Base-by-base conservation (phyloP, 2,797 vertebrate species). In the Lagocephalus sceleratus region DNA sequence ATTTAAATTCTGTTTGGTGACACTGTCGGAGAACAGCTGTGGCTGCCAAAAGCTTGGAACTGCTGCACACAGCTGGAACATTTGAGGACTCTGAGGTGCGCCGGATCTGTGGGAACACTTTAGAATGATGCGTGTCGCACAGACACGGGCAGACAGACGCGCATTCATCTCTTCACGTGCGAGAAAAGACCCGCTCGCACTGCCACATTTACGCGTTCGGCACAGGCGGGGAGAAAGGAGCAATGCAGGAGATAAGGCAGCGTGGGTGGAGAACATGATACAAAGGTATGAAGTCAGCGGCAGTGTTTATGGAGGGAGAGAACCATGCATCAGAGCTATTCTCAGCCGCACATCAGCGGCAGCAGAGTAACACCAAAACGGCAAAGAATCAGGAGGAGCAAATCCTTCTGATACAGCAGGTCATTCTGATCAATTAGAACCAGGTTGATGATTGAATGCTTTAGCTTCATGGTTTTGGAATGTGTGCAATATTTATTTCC, bases 21-120 rank as follows among this genome's bases (percentile, higher is more conserved):
- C 75, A 81, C 62, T 45, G 29, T 66, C 63, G 50, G 67, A 35
- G 41, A 70, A 55, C 55, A 58, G 19, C 57, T 50, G 48, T 17
- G 63, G 58, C 63, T 77, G 81, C 82, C 75, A 73, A 71, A 74
- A 70, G 56, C 70, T 48, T 2, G 67, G 65, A 51, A 66, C 68
- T 57, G 59, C 57, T 71, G 47, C 45, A 35, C 59, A 65, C 78
- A 75, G 76, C 68, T 78, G 76, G 69, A 66, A 58, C 55, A 52
- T 56, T 49, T 58, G 43, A 51, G 20, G 19, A 7, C 50, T 44
- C 53, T 14, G 43, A 32, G 41, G 40, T 21, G 54, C 64, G 38
- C 17, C 14, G 29, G 2, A 16, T 51, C 38, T 49, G 44, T 23
- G 35, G 20, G 40, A 21, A 42, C 9, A 29, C 42, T 41, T 54